Evolutionary conservation across 2,888 invertebrate genomes (phyloP), one percentile per base, ranked within the genome.

Genomic region (Norana najaformis): DNA sequence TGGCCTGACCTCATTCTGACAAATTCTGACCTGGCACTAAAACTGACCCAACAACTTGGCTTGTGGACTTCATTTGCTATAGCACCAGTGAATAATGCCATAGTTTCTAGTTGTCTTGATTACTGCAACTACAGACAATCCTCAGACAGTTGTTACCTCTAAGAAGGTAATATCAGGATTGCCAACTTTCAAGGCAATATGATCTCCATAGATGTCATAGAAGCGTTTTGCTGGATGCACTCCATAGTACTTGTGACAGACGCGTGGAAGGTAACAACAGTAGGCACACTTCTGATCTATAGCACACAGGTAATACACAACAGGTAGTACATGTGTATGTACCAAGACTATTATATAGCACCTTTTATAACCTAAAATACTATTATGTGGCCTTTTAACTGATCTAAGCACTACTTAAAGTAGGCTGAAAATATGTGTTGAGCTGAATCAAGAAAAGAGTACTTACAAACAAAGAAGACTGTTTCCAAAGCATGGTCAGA

Each of bases 91-190:
- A 41, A 41, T 41, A 41, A 41, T 41, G 5, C 14, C 11, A 16
- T n/a, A 47, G 47, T 69, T 69, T 69, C 8, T 11, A 69, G 69
- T 16, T 69, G 69, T n/a, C 30, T 69, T n/a, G 69, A 69, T 30
- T n/a, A 69, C n/a, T 69, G 69, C n/a, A 69, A 69, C 69, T n/a
- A 69, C 69, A 69, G 30, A 88, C 37, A 88, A 23, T 88, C 41
- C 8, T 38, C 34, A 88, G 85, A 85, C 6, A n/a, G n/a, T 39
- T 36, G 2, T 90, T 53, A 91, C 92, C 90, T 92, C 88, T 82
- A 41, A 53, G 83, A 92, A 92, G 41, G 92, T 92, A 39, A 91
- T 91, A 88, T 92, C 91, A 35, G 91, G 90, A 88, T 91, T 90
- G 38, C 91, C 91, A 34, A 90, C 90, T 88, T 91, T 91, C 36